Evolutionary conservation across 2,113 vertebrate genomes (phyloP), one percentile per base, ranked within the genome.

Genomic region (Pholis gunnellus): DNA sequence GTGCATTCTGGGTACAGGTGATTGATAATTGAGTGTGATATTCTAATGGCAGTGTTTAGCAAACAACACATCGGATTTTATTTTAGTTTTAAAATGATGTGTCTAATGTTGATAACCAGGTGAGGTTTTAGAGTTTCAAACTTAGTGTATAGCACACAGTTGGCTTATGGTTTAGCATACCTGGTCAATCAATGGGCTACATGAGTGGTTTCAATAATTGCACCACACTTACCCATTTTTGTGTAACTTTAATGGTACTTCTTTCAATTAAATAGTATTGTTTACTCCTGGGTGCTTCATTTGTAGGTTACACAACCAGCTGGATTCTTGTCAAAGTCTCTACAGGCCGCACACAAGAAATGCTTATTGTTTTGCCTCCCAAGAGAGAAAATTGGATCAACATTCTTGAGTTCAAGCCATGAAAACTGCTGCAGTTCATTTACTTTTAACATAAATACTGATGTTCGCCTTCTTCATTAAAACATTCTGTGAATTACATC

Each of bases 391-490:
- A 59, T 48, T 56, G 54, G 68, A 65, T 64, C 56, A 73, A 57
- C 60, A 59, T 60, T 76, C 70, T 82, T 76, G 29, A 72, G 64
- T 65, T 56, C 63, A 54, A 80, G 64, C 46, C 38, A 27, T 8
- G 40, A 54, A 36, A 52, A 40, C 52, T 67, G 48, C 78, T 76
- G 82, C 60, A 60, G 52, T 73, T 77, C 14, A 79, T 84, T 79
- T 86, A 70, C 44, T 76, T 83, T 72, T 36, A 84, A 83, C 63
- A 82, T 79, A 75, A 81, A 77, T 52, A 81, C 72, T 66, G 64
- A 66, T 66, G 54, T 72, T 76, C 59, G 25, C 29, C 42, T 54
- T 64, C 15, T 82, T 52, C 36, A 50, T 64, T 46, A 46, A 81
- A 71, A 40, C 0, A 8, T 54, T 56, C 29, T 11, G 27, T 72